phyloP scores from a whole-genome alignment of 2,888 invertebrate genomes.

The Sesia bembeciformis region DNA sequence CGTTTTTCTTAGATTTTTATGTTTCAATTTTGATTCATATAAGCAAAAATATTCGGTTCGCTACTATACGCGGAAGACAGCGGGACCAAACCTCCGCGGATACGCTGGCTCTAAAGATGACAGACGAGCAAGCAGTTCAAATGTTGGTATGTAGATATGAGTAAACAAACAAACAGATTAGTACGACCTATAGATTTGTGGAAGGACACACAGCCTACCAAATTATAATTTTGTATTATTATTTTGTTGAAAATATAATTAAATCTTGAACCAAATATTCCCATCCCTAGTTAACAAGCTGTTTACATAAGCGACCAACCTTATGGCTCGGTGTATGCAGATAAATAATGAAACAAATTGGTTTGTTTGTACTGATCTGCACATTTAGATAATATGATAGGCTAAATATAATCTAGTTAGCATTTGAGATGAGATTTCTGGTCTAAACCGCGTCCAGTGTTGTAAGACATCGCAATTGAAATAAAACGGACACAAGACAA shows the following conservation, averaged over 20 bases:
- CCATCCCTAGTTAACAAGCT: constrained; percentile 12
- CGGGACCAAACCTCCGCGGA: too few species aligned
- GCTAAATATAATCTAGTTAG: constrained; percentile 39
- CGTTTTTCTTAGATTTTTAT: too few species aligned
- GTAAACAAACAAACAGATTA: too few species aligned
- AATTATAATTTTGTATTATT: too few species aligned
- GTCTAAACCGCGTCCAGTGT: background rate
- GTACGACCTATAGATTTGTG: too few species aligned
- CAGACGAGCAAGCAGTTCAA: too few species aligned
- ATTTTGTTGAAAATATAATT: background rate
- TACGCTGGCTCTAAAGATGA: too few species aligned
- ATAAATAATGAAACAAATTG: constrained; percentile 47
- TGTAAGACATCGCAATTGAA: background rate
- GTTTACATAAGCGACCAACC: constrained; percentile 30
- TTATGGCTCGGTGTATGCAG: constrained; percentile 21
- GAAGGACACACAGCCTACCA: too few species aligned
- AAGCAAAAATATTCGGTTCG: too few species aligned
- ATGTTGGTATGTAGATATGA: too few species aligned
- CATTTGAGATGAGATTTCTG: constrained; percentile 16
- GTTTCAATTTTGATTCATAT: too few species aligned
- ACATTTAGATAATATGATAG: constrained; percentile 22
- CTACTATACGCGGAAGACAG: too few species aligned
- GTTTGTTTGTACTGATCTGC: constrained; percentile 45
- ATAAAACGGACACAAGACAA: background rate
- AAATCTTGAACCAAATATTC: background rate